Evolutionary conservation across 2,113 vertebrate species (phyloP), one percentile per base, ranked within the genome.

Genomic region (Thinocorus orbignyianus): DNA sequence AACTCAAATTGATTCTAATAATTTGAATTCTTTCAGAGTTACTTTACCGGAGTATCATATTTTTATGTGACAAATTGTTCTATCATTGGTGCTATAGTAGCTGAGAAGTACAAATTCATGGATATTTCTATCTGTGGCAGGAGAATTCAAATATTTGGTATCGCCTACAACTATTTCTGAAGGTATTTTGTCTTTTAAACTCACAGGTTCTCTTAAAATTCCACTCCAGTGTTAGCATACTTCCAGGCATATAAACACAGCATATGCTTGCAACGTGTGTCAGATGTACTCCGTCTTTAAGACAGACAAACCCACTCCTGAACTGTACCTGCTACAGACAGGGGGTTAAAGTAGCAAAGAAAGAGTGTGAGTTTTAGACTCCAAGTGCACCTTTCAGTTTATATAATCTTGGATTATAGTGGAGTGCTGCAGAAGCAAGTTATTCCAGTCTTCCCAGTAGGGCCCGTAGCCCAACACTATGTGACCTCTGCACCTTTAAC

Each of bases 61-160:
- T 74, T 79, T 65, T 22, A 77, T 0, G 0, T 33, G 26, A 70
- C 9, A 31, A 91, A 28, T 1, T 54, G 13, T 6, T 86, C 58
- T 60, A 70, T 44, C 26, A 33, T 17, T 31, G 42, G 49, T 41
- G 28, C 16, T 72, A 13, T 2, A 44, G 20, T 57, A 41, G 7
- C 62, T 42, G 19, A 80, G 55, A 74, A 93, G n/a, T 18, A 69
- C 1, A 1, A 57, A 70, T 66, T 30, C 19, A 70, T 37, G 6
- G 58, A 73, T 77, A 22, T 48, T 82, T 64, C 66, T 52, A 31
- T 7, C 17, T 33, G 9, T 52, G 26, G 14, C 41, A 89, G 16
- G 2, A 71, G 11, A 52, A 60, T 15, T 24, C 20, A 86, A 48
- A 51, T 25, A 57, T 8, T 80, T 49, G 31, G 30, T 17, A 10